Evolutionary conservation across 2,797 vertebrate genomes (phyloP).

Genomic region (Petrocephalus sullivani): DNA sequence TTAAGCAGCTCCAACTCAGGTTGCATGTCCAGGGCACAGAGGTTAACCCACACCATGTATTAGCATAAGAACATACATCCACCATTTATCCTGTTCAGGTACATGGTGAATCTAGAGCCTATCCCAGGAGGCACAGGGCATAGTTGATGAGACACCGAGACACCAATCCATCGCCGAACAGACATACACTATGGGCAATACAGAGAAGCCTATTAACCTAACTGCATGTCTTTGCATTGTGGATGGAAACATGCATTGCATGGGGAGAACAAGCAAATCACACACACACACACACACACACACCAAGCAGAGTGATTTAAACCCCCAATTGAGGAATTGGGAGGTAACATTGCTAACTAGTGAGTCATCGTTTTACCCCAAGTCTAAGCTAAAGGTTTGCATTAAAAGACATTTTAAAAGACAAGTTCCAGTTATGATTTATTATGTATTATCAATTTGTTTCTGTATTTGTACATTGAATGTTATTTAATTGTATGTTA

Average conservation of each 20-base stretch:
- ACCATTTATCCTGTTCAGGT: background rate
- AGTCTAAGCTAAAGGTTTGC: background rate
- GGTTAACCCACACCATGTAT: background rate
- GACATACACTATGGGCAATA: background rate
- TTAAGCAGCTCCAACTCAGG: background rate
- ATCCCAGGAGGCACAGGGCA: background rate
- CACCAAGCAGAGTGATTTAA: background rate
- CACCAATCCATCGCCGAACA: background rate
- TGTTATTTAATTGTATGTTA: background rate
- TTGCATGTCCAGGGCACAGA: background rate
- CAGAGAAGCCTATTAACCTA: background rate
- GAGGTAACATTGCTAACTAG: background rate
- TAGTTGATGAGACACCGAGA: background rate
- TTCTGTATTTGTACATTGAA: background rate
- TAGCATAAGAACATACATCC: background rate
- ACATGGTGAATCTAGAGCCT: background rate
- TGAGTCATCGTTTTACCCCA: background rate
- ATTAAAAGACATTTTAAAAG: background rate
- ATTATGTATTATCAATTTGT: background rate
- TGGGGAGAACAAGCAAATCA: background rate
- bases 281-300: background rate
- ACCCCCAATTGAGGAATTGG: background rate
- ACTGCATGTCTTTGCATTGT: background rate
- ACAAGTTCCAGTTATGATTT: background rate
- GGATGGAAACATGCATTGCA: background rate